Percentiles rank a stretch among this genome's conserved stretches.
Evolutionary conservation across 2,888 invertebrate species (phyloP).

Genomic region (Drosophila niveifrons): DNA sequence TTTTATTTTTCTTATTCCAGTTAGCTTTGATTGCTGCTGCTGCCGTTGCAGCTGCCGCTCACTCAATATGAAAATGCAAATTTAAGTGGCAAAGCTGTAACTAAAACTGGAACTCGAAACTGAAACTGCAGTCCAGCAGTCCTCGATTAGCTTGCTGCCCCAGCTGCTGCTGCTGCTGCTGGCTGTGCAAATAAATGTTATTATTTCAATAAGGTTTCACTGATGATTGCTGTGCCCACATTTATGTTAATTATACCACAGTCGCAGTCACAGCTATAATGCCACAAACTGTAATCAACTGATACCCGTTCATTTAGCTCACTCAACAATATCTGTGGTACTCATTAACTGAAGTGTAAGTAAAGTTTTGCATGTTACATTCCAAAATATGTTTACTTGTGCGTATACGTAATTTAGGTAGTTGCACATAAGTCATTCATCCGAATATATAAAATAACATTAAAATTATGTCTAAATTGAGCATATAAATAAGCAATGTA

Average conservation of each 20-base stretch:
- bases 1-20: slow-evolving; percentile 9
- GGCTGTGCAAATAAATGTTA: slow-evolving; percentile 71
- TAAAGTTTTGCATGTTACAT: not conserved
- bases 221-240: slow-evolving; percentile 56
- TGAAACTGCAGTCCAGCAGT: slow-evolving; percentile 39
- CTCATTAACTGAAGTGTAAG: not conserved
- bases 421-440: no score
- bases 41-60: slow-evolving; percentile 44
- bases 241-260: slow-evolving; percentile 71
- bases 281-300: not conserved
- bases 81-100: slow-evolving; percentile 66
- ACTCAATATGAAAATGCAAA: slow-evolving; percentile 74
- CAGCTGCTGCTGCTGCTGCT: slow-evolving; percentile 34
- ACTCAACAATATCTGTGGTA: not conserved
- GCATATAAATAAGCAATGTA: no score
- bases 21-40: slow-evolving; percentile 31
- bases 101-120: slow-evolving; percentile 19
- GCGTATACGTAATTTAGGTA: not conserved
- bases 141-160: slow-evolving; percentile 17
- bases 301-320: slow-evolving; percentile 25
- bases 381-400: not conserved
- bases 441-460: no score
- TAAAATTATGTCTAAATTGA: no score
- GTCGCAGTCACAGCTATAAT: slow-evolving; percentile 12
- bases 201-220: slow-evolving; percentile 66